A percentile compares a stretch with the other conserved stretches of the same genome.
Conservation (phyloP, 2,797 vertebrate species). For the Enoplosus armatus region DNA sequence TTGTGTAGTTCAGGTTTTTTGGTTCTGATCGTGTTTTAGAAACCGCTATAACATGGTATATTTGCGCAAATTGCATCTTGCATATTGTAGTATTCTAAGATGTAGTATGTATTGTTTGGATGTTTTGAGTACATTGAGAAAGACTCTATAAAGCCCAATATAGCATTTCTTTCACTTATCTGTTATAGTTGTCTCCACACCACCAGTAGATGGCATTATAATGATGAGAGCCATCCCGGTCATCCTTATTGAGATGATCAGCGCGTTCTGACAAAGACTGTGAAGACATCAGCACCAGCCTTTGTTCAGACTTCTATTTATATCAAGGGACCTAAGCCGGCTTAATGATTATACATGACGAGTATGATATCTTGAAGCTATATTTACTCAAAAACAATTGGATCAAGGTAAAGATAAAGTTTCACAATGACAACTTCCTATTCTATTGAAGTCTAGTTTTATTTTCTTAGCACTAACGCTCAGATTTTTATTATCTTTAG, state of each 20-base stretch:
- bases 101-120: too few relatives aligned
- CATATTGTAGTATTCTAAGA: background rate
- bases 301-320: slow-evolving; percentile 55
- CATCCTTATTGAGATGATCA: slow-evolving; percentile 41
- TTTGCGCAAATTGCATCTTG: background rate
- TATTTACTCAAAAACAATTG: slow-evolving; percentile 52
- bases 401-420: slow-evolving; percentile 36
- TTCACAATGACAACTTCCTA: slow-evolving; percentile 26
- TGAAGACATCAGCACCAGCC: slow-evolving; percentile 42
- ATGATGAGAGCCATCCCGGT: slow-evolving; percentile 46
- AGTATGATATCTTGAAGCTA: slow-evolving; percentile 45
- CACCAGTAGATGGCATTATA: slow-evolving; percentile 71
- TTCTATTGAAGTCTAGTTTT: slow-evolving; percentile 19
- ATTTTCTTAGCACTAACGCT: background rate
- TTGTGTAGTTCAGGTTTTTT: slow-evolving; percentile 46
- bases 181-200: slow-evolving; percentile 20
- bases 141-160: slow-evolving; percentile 6
- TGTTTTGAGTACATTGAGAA: too few relatives aligned
- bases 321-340: slow-evolving; percentile 38
- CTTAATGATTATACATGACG: slow-evolving; percentile 25
- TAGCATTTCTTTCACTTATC: slow-evolving; percentile 14
- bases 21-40: slow-evolving; percentile 46
- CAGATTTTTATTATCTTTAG: background rate
- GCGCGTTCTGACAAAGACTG: slow-evolving; percentile 46
- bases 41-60: background rate